Evolutionary conservation across 2,888 invertebrate species (phyloP), one percentile per base, ranked within the genome.

Genomic region (Xylophagus ater): DNA sequence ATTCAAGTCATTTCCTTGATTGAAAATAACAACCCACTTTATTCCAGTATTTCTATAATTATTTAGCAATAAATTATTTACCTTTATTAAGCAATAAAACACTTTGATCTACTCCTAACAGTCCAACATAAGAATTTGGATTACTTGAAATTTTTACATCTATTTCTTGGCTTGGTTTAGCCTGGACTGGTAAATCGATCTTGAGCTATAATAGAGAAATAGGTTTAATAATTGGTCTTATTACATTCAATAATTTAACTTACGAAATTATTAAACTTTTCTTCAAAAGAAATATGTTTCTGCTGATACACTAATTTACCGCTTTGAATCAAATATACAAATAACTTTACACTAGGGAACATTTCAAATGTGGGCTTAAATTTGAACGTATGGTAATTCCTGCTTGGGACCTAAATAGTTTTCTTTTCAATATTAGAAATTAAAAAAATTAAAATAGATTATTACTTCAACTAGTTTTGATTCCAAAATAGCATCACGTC

Each of bases 101-200:
- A 53, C 78, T 77, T 57, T 85, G 76, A 60, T 92, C 90, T 4
- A 86, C 77, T 0, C 84, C 92, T 46, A 90, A 65, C 17, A 93
- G 62, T 2, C 84, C 88, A 8, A 89, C 79, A 47, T 79, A 76
- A 0, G 90, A 85, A 51, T 84, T 81, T 1, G 85, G 78, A 53
- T 81, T 84, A 1, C 93, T 81, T 15, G 73, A 69, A 10, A 94
- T 76, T 3, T 75, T 71, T 8, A 96, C 65, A 48, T 84, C 80
- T 2, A 93, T 76, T 41, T 79, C 72, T 17, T 78, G 74, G 36
- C 84, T 84, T 1, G 92, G 92, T 40, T 79, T 76, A 1, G 78
- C 76, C 58, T 78, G 74, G 3, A 68, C 63, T 4, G 72, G 73
- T 1, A 80, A 66, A 47, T 74, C 70, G 6, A 86, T 70, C 14